Base-by-base conservation (phyloP, 92 coral and sea anemone genomes). In the Parazoanthus atlanticus region DNA sequence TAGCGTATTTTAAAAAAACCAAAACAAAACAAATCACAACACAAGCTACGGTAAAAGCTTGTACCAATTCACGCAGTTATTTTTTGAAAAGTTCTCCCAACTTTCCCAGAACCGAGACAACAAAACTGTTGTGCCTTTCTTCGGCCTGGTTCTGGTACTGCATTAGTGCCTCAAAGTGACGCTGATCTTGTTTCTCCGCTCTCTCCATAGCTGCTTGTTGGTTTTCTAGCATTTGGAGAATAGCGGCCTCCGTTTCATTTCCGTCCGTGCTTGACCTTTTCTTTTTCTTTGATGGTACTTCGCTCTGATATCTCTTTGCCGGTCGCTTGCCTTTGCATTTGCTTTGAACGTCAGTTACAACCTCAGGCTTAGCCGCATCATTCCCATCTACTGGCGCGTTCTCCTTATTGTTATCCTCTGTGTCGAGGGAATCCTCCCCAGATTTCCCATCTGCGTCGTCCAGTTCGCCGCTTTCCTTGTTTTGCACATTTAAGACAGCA, bases 171-270 rank as follows among this genome's bases (percentile, higher is more conserved):
- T 90, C 78, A 74, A 87, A 81, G 67, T 86, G 76, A 71, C 93
- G 65, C 52, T 80, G 84, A 66, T 56, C 47, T 29, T 91, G 85
- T 91, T 91, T 88, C 82, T 88, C 89, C 33, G 86, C 76, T 79
- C 83, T 91, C 85, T 88, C 75, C 76, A 88, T 91, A 78, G 91
- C 43, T 84, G 74, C 93, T 79, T 88, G 93, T 89, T 84, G 89
- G 61, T 71, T 81, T 29, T 81, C 75, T 23, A 81, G 86, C 75
- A 81, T 81, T 81, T 64, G 61, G 61, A 81, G 31, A 81, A 81
- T 17, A 38, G 86, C 40, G 72, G 49, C 34, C 30, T 64, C 86
- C 33, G 75, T 38, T 65, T 81, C 56, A 81, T 15, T 81, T 19
- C 30, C 32, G 86, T 81, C 74, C n/a, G 58, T 34, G 86, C 84